Evolutionary conservation across 2,797 vertebrate genomes (phyloP).

Genomic region (Rhincodon typus): DNA sequence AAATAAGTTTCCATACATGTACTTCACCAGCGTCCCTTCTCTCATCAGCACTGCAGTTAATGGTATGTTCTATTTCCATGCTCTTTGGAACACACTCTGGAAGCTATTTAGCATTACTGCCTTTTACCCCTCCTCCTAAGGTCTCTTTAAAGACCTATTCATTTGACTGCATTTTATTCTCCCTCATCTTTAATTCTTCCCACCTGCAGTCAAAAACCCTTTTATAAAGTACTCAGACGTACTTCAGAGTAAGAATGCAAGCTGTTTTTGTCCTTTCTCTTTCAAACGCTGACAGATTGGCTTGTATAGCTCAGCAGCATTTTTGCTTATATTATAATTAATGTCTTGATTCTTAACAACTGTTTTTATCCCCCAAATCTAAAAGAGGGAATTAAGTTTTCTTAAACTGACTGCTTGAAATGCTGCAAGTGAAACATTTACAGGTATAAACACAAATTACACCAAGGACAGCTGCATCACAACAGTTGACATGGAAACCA

Average conservation of each 20-base stretch:
- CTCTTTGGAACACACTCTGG: not conserved
- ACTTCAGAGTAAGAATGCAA: not conserved
- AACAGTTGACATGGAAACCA: constrained; percentile 35
- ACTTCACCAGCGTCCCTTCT: no score
- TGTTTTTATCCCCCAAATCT: not conserved
- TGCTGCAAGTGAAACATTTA: constrained; percentile 6
- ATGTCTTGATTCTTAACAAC: not conserved
- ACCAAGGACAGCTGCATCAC: constrained; percentile 21
- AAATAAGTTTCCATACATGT: not conserved
- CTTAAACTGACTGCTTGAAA: not conserved
- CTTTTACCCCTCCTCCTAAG: not conserved
- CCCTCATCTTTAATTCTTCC: not conserved
- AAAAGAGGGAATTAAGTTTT: not conserved
- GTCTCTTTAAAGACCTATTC: not conserved
- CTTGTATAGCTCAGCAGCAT: not conserved
- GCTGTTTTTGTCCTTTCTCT: not conserved
- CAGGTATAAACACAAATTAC: constrained; percentile 32
- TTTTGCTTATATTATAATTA: not conserved
- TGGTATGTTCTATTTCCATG: not conserved
- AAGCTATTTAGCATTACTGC: not conserved
- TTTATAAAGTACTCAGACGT: not conserved
- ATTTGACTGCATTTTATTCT: not conserved
- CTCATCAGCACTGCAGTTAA: not conserved
- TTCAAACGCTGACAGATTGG: not conserved
- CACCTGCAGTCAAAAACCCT: not conserved